Evolutionary conservation across 1,140 invertebrate genomes (phyloP), one percentile per base, ranked within the genome.

Genomic region (Brevipalpus yothersi): DNA sequence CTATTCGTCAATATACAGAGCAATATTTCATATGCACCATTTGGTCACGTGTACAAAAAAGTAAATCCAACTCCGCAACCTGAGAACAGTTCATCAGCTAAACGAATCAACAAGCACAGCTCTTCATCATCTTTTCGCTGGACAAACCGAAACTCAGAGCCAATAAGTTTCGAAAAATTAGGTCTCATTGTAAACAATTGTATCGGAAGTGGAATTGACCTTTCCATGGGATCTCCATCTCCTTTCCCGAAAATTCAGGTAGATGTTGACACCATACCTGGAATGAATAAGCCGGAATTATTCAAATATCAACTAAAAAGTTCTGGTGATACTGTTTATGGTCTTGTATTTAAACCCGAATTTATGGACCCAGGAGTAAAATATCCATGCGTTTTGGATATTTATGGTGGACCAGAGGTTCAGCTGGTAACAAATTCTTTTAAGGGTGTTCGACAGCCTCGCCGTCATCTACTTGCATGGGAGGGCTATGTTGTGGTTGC

Each of bases 381-480:
- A 61, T 93, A 93, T 75, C 93, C 94, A 1, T 92, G 90, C 1
- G 81, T 98, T 59, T 75, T 97, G 15, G 90, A 94, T 71, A 85
- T 99, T 17, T 98, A 99, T 71, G 94, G 91, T 31, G 93, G 94
- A 13, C 93, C 93, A 0, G 90, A 94, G 71, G 90, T 97, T 31
- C 92, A 97, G 76, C 78, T 94, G 41, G 93, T 98, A 43, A 87
- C 86, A 41, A 97, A 98, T 73, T 84, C 82, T 21, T 95, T 91
- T 69, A 93, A 92, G 76, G 86, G 86, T 60, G 83, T 84, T 75
- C 78, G 89, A 60, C 86, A 94, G 68, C 73, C 93, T 15, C 77
- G 90, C 58, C 85, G 93, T 78, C 87, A 95, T 66, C 92, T 96
- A 79, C 73, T 96, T 55, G 86, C 91, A 10, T 82, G 88, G n/a